Percentiles rank a stretch among this genome's conserved stretches.
These are phyloP conservation scores for Luffia ferchaultella DNA, from an alignment of 2,888 invertebrate species.

Conservation along the genomic window DNA sequence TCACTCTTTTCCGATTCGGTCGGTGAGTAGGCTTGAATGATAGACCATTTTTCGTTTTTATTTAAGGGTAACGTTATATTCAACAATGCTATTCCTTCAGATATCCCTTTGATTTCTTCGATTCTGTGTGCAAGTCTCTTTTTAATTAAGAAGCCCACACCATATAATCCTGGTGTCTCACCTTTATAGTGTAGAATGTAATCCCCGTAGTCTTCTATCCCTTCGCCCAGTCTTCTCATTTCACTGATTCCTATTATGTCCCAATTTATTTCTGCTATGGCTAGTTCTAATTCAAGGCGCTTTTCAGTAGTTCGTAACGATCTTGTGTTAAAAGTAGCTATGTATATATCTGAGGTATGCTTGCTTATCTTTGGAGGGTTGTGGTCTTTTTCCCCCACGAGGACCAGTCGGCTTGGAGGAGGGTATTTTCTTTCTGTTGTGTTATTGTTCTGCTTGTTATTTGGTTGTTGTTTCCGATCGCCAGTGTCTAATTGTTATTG, in stretches of 20 bases:
- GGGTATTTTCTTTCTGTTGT: neutral
- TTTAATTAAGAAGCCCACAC: no score
- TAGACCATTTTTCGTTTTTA: slow-evolving; percentile 1
- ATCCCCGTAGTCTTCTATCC: slow-evolving; percentile 7
- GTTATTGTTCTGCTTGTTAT: neutral
- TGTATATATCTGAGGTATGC: slow-evolving; percentile 7
- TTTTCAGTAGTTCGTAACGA: slow-evolving; percentile 12
- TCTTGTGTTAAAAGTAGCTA: slow-evolving; percentile 12
- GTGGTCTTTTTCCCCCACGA: no score
- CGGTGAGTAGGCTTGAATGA: no score
- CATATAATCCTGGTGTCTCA: no score
- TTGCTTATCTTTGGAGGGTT: slow-evolving; percentile 12
- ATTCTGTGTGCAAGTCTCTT: slow-evolving; percentile 1
- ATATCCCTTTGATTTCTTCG: no score
- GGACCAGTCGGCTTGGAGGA: slow-evolving; percentile 6
- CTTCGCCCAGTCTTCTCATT: slow-evolving; percentile 8
- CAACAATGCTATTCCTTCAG: slow-evolving; percentile 1
- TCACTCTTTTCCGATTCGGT: slow-evolving; percentile 2
- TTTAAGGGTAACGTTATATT: slow-evolving; percentile 4
- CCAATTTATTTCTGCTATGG: slow-evolving; percentile 11
- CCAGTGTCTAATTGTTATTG: slow-evolving; percentile 2
- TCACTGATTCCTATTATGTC: slow-evolving; percentile 14
- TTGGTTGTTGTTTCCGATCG: neutral
- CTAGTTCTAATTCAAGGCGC: slow-evolving; percentile 11
- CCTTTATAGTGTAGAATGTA: no score